These are phyloP conservation scores for Pantala flavescens DNA, from an alignment of 1,140 invertebrate genomes.

Conservation along the genomic window DNA sequence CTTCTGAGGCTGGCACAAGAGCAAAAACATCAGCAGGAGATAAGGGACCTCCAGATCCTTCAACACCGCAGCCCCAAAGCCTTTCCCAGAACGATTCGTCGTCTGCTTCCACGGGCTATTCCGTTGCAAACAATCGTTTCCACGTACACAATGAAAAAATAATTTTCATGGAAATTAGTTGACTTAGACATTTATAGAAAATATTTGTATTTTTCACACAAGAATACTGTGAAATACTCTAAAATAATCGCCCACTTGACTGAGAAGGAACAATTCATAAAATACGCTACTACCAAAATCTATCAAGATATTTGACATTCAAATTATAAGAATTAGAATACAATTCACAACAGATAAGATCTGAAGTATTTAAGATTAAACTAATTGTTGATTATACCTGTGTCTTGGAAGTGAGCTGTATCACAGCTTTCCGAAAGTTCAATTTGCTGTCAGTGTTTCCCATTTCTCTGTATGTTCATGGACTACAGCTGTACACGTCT, in stretches of 20 bases:
- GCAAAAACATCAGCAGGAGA: conserved; percentile 96
- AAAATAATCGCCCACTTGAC: background rate
- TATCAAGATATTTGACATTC: background rate
- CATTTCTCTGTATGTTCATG: conserved; percentile 47
- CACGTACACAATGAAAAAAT: too few species aligned
- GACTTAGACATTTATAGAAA: background rate
- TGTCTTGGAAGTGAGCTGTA: conserved; percentile 91
- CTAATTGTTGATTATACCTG: conserved; percentile 51
- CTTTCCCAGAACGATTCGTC: conserved; percentile 98
- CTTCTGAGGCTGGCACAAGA: conserved; percentile 86
- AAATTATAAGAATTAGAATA: background rate
- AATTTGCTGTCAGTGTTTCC: conserved; percentile 95
- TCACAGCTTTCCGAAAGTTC: conserved; percentile 93
- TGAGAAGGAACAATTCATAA: background rate
- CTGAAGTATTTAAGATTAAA: background rate
- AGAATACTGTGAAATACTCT: background rate
- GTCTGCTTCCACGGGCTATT: conserved; percentile 73
- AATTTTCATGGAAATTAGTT: too few species aligned
- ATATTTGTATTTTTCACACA: background rate
- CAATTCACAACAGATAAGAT: background rate
- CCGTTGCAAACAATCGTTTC: too few species aligned
- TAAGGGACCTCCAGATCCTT: conserved; percentile 70
- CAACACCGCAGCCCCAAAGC: conserved; percentile 60
- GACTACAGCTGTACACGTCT: background rate
- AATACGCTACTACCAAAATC: background rate